Evolutionary conservation across 2,797 vertebrate species (phyloP).

Genomic region (Takifugu ocellatus): DNA sequence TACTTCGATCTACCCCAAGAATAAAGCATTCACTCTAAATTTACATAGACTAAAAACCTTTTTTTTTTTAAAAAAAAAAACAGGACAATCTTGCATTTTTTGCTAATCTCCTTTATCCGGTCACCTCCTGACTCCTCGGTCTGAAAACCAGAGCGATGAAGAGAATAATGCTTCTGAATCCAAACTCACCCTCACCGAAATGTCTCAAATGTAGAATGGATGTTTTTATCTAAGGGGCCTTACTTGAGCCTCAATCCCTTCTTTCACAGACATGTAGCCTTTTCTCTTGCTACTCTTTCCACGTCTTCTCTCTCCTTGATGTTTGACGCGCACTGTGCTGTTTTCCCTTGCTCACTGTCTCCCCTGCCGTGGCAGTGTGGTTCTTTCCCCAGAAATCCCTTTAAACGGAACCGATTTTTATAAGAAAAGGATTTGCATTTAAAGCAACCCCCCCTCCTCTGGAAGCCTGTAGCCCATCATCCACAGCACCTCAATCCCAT

Average conservation of each 20-base stretch:
- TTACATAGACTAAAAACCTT: not conserved
- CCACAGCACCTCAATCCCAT: slow-evolving; percentile 74
- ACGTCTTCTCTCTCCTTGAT: slow-evolving; percentile 73
- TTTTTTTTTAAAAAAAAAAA: slow-evolving; percentile 17
- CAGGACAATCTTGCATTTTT: slow-evolving; percentile 22
- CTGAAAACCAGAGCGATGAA: slow-evolving; percentile 22
- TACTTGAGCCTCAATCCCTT: slow-evolving; percentile 57
- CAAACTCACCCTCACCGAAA: slow-evolving; percentile 41
- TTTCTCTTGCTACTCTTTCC: slow-evolving; percentile 70
- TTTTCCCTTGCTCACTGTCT: slow-evolving; percentile 73
- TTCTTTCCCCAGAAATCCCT: slow-evolving; percentile 82
- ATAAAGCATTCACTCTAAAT: slow-evolving; percentile 3
- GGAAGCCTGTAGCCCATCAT: slow-evolving; percentile 71
- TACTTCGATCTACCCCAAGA: too few relatives aligned
- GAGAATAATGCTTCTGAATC: slow-evolving; percentile 25
- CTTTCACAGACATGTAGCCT: slow-evolving; percentile 62
- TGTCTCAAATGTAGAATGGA: slow-evolving; percentile 43
- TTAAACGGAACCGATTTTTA: slow-evolving; percentile 86
- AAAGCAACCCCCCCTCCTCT: slow-evolving; percentile 68
- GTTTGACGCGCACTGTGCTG: slow-evolving; percentile 68
- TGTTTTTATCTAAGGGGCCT: slow-evolving; percentile 54
- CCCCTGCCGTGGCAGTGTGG: slow-evolving; percentile 77
- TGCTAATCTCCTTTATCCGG: slow-evolving; percentile 27
- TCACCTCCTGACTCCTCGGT: slow-evolving; percentile 19
- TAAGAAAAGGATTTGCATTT: slow-evolving; percentile 86